Evolutionary conservation across 2,797 vertebrate genomes (phyloP), one percentile per base, ranked within the genome.

Genomic region (Malacoraja senta): DNA sequence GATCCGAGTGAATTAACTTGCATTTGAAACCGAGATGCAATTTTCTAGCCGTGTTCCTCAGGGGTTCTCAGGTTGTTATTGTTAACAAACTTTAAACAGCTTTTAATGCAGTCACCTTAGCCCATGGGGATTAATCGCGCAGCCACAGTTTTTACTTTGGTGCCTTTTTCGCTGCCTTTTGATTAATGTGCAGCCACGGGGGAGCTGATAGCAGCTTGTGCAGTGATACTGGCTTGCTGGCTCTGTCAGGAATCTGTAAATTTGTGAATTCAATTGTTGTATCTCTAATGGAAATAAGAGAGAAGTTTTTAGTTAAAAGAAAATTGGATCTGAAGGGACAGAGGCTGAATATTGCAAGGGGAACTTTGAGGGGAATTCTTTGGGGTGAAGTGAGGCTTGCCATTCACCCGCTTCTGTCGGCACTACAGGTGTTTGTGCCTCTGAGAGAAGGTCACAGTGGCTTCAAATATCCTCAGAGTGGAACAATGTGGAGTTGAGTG

Each of bases 81-180:
- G 61, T 65, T 35, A 65, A 88, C 29, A 88, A 65, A 88, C 84
- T 88, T 88, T 65, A 65, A 88, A 63, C 84, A 65, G 84, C 61
- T 88, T 88, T 88, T 88, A 88, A 88, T 88, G 84, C 21, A 65
- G 84, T 32, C 84, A 65, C 84, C 84, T 88, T 65, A 65, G 61
- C 61, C 84, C n/a, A 29, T 32, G 21, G 84, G 84, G 84, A 88
- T 88, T 88, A 88, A 88, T 88, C 32, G 84, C n/a, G 61, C 61
- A 35, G 84, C n/a, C n/a, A 88, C n/a, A 61, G 19, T 65, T 86
- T 86, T 80, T 88, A 29, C n/a, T 17, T n/a, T 29, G 81, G 81
- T 84, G 58, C 44, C 53, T 86, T 86, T 86, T 58, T 61, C 38
- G 79, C 79, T 83, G 80, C 80, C 80, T 53, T 71, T 84, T 88